A percentile compares a stretch with the other conserved stretches of the same genome.
Evolutionary conservation across 2,888 invertebrate genomes (phyloP).

Genomic region (Pardosa pseudoannulata): DNA sequence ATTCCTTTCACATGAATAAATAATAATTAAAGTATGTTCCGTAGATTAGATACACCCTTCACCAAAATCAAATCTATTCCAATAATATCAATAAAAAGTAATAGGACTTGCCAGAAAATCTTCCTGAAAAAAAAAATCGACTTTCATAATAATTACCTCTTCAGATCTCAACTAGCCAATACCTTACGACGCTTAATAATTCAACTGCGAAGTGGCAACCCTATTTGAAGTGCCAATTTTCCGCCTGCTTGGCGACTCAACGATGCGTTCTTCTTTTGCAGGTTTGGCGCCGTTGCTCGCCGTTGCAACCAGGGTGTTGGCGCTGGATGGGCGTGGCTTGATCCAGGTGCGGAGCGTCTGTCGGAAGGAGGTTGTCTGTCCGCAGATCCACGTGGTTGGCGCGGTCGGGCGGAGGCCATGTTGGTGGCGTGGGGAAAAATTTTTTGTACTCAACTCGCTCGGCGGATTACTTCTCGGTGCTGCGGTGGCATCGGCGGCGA

Average conservation of each 20-base stretch:
- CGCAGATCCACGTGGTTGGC: constrained; percentile 55
- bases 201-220: constrained; percentile 18
- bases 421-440: background rate
- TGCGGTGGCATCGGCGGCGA: constrained; percentile 14
- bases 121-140: background rate
- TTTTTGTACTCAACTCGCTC: background rate
- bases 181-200: constrained; percentile 26
- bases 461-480: constrained; percentile 2
- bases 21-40: background rate
- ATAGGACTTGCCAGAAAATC: background rate
- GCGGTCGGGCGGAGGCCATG: constrained; percentile 25
- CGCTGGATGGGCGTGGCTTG: constrained; percentile 38
- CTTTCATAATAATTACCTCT: constrained; percentile 30
- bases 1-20: background rate
- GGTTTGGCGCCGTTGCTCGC: constrained; percentile 50
- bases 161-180: constrained; percentile 22
- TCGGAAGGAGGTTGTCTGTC: constrained; percentile 32
- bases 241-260: constrained; percentile 54
- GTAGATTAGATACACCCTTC: background rate
- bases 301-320: constrained; percentile 11
- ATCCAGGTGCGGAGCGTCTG: constrained; percentile 51
- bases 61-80: background rate
- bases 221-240: constrained; percentile 40
- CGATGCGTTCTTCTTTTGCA: constrained; percentile 30
- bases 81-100: background rate